A percentile compares a stretch with the other conserved stretches of the same genome.
phyloP scores from a whole-genome alignment of 2,888 invertebrate genomes.

The Orgyia antiqua region DNA sequence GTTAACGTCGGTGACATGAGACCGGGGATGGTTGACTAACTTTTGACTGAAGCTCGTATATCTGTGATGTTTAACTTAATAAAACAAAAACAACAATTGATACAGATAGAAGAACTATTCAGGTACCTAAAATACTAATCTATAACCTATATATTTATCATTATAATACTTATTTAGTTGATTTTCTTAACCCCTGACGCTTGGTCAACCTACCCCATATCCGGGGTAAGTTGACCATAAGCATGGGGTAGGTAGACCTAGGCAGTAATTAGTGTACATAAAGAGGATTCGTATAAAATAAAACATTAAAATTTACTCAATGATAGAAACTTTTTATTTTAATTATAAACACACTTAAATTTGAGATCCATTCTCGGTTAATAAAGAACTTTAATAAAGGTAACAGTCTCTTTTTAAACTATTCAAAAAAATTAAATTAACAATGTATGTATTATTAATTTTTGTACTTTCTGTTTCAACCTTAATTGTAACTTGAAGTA shows the following conservation, averaged over 20 bases:
- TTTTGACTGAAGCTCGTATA: conserved; percentile 2
- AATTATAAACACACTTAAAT: conserved; percentile 4
- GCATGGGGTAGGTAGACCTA: conserved; percentile 2
- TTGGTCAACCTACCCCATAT: conserved; percentile 8
- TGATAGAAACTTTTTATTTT: conserved; percentile 6
- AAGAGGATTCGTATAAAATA: conserved; percentile 5
- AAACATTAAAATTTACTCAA: conserved; percentile 6
- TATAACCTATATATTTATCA: conserved; percentile 5
- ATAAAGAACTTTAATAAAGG: conserved; percentile 4
- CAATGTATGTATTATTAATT: conserved; percentile 2
- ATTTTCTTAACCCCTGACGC: conserved; percentile 4
- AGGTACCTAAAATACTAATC: not conserved
- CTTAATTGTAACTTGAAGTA: conserved; percentile 1
- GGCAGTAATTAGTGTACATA: conserved; percentile 4
- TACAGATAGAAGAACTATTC: conserved; percentile 4
- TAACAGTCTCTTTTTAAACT: conserved; percentile 3
- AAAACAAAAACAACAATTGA: not conserved
- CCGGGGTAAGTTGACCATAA: conserved; percentile 4
- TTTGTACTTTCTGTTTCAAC: conserved; percentile 4
- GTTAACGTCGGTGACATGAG: no score
- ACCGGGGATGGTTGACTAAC: conserved; percentile 5
- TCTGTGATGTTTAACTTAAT: conserved; percentile 1
- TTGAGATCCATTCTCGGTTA: conserved; percentile 2
- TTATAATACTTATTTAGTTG: conserved; percentile 3
- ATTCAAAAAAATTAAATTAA: conserved; percentile 2